phyloP scores from a whole-genome alignment of 2,888 invertebrate species.

The Prenolepis imparis region DNA sequence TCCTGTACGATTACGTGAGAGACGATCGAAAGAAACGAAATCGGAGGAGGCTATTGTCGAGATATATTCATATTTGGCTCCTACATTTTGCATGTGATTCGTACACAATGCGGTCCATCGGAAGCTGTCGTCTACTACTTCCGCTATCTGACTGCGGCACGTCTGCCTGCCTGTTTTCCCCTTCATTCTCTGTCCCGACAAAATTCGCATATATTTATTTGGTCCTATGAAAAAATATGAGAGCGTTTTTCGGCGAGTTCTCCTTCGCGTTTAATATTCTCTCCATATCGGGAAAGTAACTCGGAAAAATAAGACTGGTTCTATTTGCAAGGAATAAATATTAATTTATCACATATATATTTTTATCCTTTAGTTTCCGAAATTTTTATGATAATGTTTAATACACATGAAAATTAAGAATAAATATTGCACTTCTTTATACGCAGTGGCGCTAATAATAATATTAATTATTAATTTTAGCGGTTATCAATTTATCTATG shows the following conservation, averaged over 20 bases:
- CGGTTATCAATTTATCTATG: background rate
- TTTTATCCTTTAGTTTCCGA: background rate
- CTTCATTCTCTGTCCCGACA: conserved; percentile 68
- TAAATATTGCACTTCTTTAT: background rate
- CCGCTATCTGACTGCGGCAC: conserved; percentile 79
- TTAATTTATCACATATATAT: conserved; percentile 43
- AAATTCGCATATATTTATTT: conserved; percentile 76
- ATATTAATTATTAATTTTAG: background rate
- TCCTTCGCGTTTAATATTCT: conserved; percentile 18
- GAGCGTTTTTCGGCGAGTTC: conserved; percentile 68
- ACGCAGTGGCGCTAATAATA: background rate
- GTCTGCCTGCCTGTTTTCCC: conserved; percentile 76
- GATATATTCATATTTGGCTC: conserved; percentile 76
- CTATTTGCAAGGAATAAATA: conserved; percentile 43
- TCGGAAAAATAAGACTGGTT: conserved; percentile 36
- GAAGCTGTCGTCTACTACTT: conserved; percentile 81
- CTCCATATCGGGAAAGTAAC: conserved; percentile 32
- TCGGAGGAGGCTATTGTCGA: conserved; percentile 61
- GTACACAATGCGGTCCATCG: conserved; percentile 82
- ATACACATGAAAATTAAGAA: background rate
- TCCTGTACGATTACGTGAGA: conserved; percentile 54
- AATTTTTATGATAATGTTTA: background rate
- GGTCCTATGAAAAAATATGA: conserved; percentile 73
- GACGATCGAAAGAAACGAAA: conserved; percentile 68
- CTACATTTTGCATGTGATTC: conserved; percentile 80